phyloP scores from a whole-genome alignment of 2,113 vertebrate genomes.

The Lepus americanus region DNA sequence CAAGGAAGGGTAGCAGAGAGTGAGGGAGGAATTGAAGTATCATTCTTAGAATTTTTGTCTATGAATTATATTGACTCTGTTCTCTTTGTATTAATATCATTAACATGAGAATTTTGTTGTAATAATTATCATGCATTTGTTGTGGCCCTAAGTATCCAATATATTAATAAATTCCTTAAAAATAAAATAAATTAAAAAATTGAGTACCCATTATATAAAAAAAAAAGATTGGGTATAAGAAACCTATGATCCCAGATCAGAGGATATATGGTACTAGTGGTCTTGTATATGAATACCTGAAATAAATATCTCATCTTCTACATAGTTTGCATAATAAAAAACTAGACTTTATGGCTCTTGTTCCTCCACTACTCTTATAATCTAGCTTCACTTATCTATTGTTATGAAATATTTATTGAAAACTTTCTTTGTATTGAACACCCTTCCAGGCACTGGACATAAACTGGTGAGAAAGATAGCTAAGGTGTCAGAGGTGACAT shows the following conservation, averaged over 20 bases:
- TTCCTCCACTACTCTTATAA: not conserved
- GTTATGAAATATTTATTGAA: constrained; percentile 43
- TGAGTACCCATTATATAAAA: no score
- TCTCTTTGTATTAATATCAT: no score
- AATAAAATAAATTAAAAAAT: no score
- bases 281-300: not conserved
- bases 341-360: not conserved
- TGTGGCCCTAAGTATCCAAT: no score
- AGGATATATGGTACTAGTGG: not conserved
- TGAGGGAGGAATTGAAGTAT: no score
- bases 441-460: not conserved
- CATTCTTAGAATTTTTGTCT: no score
- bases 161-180: no score
- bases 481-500: not conserved
- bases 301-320: constrained; percentile 5
- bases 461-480: not conserved
- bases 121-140: no score
- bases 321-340: not conserved
- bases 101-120: no score
- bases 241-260: not conserved
- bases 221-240: not conserved
- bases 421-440: not conserved
- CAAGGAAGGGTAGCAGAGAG: no score
- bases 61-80: no score
- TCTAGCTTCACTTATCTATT: not conserved